Percentiles rank a stretch among this genome's conserved stretches.
Conservation (phyloP, 92 coral and sea anemone species). For the Epizoanthus fatuus region DNA sequence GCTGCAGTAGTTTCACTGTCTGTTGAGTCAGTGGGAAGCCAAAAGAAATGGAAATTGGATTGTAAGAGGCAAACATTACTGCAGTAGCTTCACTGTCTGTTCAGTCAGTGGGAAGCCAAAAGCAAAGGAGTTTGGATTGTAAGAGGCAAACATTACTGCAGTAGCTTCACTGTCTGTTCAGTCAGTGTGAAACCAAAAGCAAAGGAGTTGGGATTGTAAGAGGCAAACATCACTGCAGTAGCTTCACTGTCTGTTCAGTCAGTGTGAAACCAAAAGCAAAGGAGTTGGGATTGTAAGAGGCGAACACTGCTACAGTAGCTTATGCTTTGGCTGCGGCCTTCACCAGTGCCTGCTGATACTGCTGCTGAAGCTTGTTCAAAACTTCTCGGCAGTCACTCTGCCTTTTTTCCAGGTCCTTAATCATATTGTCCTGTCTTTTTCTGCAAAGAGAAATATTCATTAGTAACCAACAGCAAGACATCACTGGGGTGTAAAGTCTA, state of each 20-base stretch:
- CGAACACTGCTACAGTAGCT: background rate
- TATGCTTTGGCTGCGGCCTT: conserved; percentile 89
- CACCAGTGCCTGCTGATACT: conserved; percentile 90
- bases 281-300: background rate
- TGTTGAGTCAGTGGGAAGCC: too few species aligned
- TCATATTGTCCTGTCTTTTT: conserved; percentile 86
- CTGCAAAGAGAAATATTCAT: conserved; percentile 50
- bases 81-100: background rate
- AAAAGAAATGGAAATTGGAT: background rate
- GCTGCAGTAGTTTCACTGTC: background rate
- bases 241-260: too few species aligned
- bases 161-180: too few species aligned
- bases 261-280: background rate
- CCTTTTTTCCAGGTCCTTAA: conserved; percentile 94
- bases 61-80: too few species aligned
- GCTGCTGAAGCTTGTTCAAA: conserved; percentile 91
- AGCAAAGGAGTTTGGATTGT: too few species aligned
- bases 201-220: too few species aligned
- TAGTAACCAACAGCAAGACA: background rate
- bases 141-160: background rate
- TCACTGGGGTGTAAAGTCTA: too few species aligned
- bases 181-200: background rate
- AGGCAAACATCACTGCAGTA: background rate
- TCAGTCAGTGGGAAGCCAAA: background rate
- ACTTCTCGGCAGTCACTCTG: conserved; percentile 78